Base-by-base conservation (phyloP, 2,113 vertebrate genomes). In the Hippocampus abdominalis region DNA sequence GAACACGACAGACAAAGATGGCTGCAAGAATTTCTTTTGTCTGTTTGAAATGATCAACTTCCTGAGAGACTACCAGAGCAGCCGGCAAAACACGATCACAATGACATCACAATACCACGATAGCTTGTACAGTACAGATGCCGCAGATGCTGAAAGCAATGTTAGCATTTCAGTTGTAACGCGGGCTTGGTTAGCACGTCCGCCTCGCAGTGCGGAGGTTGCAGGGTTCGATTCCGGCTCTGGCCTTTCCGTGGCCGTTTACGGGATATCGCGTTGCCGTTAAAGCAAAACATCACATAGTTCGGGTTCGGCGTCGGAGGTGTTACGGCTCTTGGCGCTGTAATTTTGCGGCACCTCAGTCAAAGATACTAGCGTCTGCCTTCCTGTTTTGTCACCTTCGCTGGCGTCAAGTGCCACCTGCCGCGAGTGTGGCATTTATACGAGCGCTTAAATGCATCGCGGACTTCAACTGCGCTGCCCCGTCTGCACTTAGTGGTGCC, bases 401-500 rank as follows among this genome's bases (percentile, higher is more conserved):
- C 42, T 27, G 8, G 63, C 13, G 63, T 64, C 42, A 64, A 63
- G 16, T 70, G 56, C 66, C 73, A 53, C 68, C 64, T n/a, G 51
- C 57, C 62, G 74, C 76, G 67, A 79, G 69, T 71, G 79, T 49
- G 65, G 71, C 64, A 72, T 54, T 75, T 72, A 81, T 76, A 71
- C 73, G 82, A 78, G 82, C 70, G 57, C 74, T 78, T 85, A 73
- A 74, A 74, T 82, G 87, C 85, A 88, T 83, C 75, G 78, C 46
- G 62, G 74, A 75, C 82, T 85, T 81, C 79, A 73, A 78, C 81
- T 79, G 70, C 70, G 72, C 23, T 20, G 36, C 44, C 70, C 51
- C 80, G 73, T 46, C 83, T 86, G 64, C 86, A 91, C 79, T 91
- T 90, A 88, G 89, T 86, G 86, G 89, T 81, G 27, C 62, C 70